Percentiles rank a stretch among this genome's conserved stretches.
These are phyloP conservation scores for Xylota segnis DNA, from an alignment of 2,888 invertebrate species.

Conservation along the genomic window DNA sequence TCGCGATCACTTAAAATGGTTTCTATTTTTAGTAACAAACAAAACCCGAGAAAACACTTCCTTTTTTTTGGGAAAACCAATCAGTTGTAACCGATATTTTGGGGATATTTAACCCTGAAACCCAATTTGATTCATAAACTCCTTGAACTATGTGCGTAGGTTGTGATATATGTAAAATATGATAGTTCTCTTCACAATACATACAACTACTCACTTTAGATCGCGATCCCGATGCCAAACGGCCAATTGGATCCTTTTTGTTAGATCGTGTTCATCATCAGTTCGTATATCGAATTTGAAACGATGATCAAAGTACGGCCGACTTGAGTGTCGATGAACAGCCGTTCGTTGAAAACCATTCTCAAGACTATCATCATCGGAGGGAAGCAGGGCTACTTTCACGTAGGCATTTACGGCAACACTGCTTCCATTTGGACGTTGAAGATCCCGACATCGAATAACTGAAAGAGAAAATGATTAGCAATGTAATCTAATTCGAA, in stretches of 20 bases:
- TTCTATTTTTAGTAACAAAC: too few species aligned
- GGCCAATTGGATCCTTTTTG: constrained; percentile 88
- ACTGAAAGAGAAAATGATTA: constrained; percentile 86
- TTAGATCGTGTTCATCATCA: constrained; percentile 41
- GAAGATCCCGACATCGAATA: constrained; percentile 90
- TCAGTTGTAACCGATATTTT: too few species aligned
- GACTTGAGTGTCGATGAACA: constrained; percentile 91
- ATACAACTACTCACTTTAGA: constrained; percentile 88
- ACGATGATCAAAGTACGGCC: constrained; percentile 92
- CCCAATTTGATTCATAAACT: too few species aligned
- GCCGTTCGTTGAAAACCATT: constrained; percentile 89
- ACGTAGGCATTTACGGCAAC: constrained; percentile 91
- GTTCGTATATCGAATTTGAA: constrained; percentile 87
- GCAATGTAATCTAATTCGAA: background rate
- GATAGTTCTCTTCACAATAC: constrained; percentile 48
- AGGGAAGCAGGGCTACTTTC: constrained; percentile 86
- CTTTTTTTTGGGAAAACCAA: too few species aligned
- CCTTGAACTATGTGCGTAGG: constrained; percentile 36
- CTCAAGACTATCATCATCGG: constrained; percentile 47
- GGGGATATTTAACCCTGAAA: too few species aligned
- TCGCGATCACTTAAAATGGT: too few species aligned
- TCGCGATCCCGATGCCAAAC: constrained; percentile 95
- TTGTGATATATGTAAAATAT: constrained; percentile 24
- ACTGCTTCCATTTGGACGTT: constrained; percentile 87
- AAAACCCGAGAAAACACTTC: too few species aligned